Base-by-base conservation (phyloP, 2,888 invertebrate species). In the Gonocerus acuteangulatus region DNA sequence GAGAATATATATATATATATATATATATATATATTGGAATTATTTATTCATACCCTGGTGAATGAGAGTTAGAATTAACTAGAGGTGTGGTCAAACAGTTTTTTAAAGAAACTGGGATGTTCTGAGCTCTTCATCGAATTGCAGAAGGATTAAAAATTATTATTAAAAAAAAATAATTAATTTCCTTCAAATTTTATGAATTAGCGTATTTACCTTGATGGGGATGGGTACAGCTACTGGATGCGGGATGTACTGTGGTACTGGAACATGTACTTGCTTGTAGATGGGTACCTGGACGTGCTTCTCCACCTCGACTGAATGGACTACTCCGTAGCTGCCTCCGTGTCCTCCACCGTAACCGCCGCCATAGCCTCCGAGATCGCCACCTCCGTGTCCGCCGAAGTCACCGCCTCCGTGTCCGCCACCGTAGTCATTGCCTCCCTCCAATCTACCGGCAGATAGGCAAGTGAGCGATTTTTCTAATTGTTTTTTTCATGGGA, bases 191-290 rank as follows among this genome's bases (percentile, higher is more conserved):
- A n/a, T n/a, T n/a, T n/a, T n/a, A n/a, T n/a, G n/a, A n/a, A n/a
- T n/a, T n/a, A n/a, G n/a, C n/a, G 27, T 27, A 27, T 4, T 36
- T 54, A 68, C 66, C 48, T 65, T 65, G 42, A 65, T 68, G 60
- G 68, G 67, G 34, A 69, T 64, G n/a, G 67, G 67, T 3, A 68
- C 63, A 23, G 68, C 65, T n/a, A 68, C 66, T 18, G 69, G 67
- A 19, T 65, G 64, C 0, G 62, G 64, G 21, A 65, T 60, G 49
- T 56, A 59, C 48, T 65, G 64, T 6, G 64, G 48, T 13, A 65
- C 62, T 2, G 64, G 64, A 21, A 60, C 59, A n/a, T 62, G 64
- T 6, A 65, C 60, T 34, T 62, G 64, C 48, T 65, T 65, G 57
- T 65, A 65, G 39, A 65, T 62, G 1, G 64, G 64, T 2, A 65